Percentiles rank a stretch among this genome's conserved stretches.
These are phyloP conservation scores for Drosophila dives DNA, from an alignment of 2,888 invertebrate species.

Conservation along the genomic window DNA sequence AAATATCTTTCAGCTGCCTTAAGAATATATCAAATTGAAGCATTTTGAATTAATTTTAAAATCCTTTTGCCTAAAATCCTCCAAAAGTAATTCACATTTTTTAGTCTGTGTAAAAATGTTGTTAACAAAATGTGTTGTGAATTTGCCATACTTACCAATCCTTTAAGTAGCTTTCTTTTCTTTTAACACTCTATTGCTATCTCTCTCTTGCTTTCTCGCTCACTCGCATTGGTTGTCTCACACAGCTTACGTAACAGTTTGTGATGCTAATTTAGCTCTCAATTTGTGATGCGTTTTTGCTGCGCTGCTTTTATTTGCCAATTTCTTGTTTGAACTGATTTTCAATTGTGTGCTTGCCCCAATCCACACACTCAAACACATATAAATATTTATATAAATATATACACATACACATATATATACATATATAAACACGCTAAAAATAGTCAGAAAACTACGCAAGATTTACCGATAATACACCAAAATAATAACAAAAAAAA, in stretches of 20 bases:
- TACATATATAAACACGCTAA: conserved; percentile 34
- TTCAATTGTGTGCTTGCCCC: conserved; percentile 34
- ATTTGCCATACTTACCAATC: conserved; percentile 33
- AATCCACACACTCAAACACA: conserved; percentile 23
- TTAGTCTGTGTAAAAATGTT: neutral
- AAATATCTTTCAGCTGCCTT: neutral
- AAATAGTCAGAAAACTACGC: conserved; percentile 49
- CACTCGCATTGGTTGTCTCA: neutral
- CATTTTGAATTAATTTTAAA: neutral
- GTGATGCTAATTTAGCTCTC: conserved; percentile 19
- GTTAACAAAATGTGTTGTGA: neutral
- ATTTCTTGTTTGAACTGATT: conserved; percentile 41
- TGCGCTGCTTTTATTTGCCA: conserved; percentile 34
- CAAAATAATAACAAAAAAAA: conserved; percentile 4
- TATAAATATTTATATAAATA: neutral
- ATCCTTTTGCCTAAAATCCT: neutral
- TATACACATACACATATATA: neutral
- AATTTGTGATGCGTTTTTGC: conserved; percentile 17
- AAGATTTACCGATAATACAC: conserved; percentile 27
- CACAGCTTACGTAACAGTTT: conserved; percentile 40
- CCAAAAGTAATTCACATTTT: neutral
- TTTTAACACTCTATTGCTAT: neutral
- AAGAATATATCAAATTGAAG: neutral
- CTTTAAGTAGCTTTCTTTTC: conserved; percentile 12
- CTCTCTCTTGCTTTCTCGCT: neutral